Conservation (phyloP, 2,888 invertebrate genomes). For the Polydrusus cervinus region DNA sequence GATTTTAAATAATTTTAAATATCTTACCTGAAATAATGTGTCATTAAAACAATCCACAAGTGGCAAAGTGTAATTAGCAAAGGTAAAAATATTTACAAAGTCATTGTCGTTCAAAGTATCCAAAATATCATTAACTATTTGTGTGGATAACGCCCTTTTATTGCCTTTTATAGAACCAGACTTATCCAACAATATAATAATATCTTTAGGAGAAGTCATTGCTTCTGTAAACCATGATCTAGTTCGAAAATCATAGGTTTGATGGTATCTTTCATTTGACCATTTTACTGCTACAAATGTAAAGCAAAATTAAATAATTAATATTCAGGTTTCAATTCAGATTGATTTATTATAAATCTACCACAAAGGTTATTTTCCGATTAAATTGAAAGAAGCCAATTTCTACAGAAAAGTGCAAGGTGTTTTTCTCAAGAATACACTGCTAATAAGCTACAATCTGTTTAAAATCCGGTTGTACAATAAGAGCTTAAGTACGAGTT, state of each 20-base stretch:
- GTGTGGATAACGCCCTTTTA: conserved; percentile 88
- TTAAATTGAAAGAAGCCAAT: no score
- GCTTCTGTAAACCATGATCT: conserved; percentile 98
- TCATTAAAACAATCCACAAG: conserved; percentile 93
- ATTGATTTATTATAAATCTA: no score
- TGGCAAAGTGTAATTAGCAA: conserved; percentile 85
- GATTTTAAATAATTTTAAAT: no score
- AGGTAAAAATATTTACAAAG: conserved; percentile 96
- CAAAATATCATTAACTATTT: conserved; percentile 89
- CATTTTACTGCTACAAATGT: conserved; percentile 80
- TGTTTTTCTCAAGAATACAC: no score
- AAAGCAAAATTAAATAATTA: no score
- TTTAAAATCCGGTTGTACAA: no score
- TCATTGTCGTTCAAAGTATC: conserved; percentile 98
- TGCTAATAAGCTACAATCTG: no score
- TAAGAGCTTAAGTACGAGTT: no score
- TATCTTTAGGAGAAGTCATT: conserved; percentile 97
- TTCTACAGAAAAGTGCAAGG: no score
- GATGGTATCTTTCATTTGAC: conserved; percentile 70
- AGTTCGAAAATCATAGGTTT: conserved; percentile 95
- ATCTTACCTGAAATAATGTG: conserved; percentile 77
- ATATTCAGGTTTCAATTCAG: no score
- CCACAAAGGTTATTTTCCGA: no score
- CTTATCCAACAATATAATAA: conserved; percentile 80
- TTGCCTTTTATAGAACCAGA: conserved; percentile 80